Evolutionary conservation across 2,113 vertebrate species (phyloP).

Genomic region (Stercorarius parasiticus): DNA sequence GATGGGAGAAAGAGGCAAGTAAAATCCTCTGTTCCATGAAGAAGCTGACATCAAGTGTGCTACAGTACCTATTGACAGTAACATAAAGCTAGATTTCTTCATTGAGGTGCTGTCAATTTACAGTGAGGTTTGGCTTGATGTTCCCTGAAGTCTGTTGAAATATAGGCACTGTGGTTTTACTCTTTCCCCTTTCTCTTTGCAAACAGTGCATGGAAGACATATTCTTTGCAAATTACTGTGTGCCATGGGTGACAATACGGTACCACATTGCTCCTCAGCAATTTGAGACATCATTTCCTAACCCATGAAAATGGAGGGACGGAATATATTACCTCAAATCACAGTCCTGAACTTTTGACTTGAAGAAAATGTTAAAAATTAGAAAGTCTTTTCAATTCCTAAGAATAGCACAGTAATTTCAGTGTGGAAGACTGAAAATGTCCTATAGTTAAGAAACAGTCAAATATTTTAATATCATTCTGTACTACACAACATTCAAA

Average conservation of each 20-base stretch:
- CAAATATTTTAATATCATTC: conserved; percentile 51
- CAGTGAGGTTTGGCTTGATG: background rate
- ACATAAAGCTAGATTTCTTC: background rate
- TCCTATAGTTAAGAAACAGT: conserved; percentile 36
- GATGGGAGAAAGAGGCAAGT: background rate
- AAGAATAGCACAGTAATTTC: background rate
- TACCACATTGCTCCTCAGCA: background rate
- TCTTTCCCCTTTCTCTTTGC: background rate
- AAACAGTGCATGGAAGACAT: background rate
- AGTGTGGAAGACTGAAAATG: conserved; percentile 36
- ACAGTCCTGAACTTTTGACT: background rate
- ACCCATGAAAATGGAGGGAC: background rate
- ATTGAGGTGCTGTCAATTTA: background rate
- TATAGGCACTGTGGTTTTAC: background rate
- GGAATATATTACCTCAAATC: background rate
- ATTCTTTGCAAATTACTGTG: background rate
- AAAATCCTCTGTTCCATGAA: background rate
- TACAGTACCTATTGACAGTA: background rate
- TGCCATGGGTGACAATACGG: background rate
- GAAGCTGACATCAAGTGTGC: background rate
- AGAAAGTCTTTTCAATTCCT: background rate
- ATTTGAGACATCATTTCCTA: background rate
- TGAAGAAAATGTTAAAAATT: conserved; percentile 9
- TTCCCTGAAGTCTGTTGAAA: background rate
- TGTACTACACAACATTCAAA: background rate